phyloP scores from a whole-genome alignment of 2,113 vertebrate genomes.

The Arenaria interpres region DNA sequence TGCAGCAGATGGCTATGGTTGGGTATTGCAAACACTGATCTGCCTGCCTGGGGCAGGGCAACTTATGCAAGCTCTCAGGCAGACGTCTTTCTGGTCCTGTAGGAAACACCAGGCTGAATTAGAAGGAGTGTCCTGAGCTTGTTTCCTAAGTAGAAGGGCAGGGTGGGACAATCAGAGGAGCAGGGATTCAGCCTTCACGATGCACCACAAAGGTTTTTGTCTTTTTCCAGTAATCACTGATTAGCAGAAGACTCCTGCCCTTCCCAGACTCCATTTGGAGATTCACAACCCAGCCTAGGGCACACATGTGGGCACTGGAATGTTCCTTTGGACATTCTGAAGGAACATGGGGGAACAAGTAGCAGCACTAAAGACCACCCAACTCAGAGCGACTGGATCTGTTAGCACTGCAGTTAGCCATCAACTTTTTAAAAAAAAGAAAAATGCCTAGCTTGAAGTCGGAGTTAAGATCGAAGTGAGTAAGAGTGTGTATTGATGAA shows the following conservation, averaged over 20 bases:
- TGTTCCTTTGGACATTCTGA: not conserved
- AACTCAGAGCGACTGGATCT: not conserved
- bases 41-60: not conserved
- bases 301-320: accelerated
- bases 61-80: not conserved
- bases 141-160: not conserved
- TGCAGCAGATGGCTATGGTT: not conserved
- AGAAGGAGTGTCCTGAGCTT: not conserved
- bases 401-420: not conserved
- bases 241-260: not conserved
- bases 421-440: not conserved
- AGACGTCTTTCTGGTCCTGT: not conserved
- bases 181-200: not conserved
- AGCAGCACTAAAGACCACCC: not conserved
- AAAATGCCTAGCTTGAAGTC: not conserved
- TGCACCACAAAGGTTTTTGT: not conserved
- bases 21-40: not conserved
- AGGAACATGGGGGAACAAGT: not conserved
- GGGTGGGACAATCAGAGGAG: not conserved
- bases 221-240: not conserved
- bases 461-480: not conserved
- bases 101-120: not conserved
- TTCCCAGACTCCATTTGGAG: not conserved
- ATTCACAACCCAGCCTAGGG: not conserved
- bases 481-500: not conserved